Base-by-base conservation (phyloP, 2,888 invertebrate genomes). In the Masnerella sp. region DNA sequence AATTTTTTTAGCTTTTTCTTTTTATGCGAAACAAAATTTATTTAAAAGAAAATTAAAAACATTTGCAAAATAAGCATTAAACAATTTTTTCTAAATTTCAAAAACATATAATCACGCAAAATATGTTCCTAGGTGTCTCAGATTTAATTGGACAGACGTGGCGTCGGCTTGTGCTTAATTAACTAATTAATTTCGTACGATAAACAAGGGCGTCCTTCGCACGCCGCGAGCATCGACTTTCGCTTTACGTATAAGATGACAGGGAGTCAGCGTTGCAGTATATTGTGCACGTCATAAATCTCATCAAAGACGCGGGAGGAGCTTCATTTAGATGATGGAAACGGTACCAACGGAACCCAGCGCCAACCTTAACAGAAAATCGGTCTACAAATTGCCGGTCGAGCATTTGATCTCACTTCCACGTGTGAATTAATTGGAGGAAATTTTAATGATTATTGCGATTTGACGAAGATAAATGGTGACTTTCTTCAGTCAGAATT, bases 151-250 rank as follows among this genome's bases (percentile, higher is more conserved):
- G 85, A 85, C 78, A 80, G 83, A 83, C 84, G 82, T 79, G 83
- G 79, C 81, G 77, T 79, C 82, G 77, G 75, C 79, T 78, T 81
- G 83, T 81, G 83, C 80, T 85, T 85, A 86, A 86, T 85, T 83
- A 85, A 85, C 84, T 85, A 86, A 87, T 87, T 87, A 85, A 85
- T 85, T 86, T 85, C 82, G 80, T 84, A 80, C 82, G 78, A 80
- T 79, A 78, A 77, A 78, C 68, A 68, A 75, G 68, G 42, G 74
- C 42, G 51, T 22, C 59, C 64, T 68, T 68, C 70, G 42, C 62
- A 30, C 34, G 12, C 25, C 34, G 54, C 52, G 9, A 59, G 64
- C 67, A 71, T 68, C 56, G 65, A 68, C 65, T 65, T 71, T 58
- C 69, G 38, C 56, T 42, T 25, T 32, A 61, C 69, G 59, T 47